Conservation (phyloP, 2,888 invertebrate genomes). For the Drosophila mulleri region DNA sequence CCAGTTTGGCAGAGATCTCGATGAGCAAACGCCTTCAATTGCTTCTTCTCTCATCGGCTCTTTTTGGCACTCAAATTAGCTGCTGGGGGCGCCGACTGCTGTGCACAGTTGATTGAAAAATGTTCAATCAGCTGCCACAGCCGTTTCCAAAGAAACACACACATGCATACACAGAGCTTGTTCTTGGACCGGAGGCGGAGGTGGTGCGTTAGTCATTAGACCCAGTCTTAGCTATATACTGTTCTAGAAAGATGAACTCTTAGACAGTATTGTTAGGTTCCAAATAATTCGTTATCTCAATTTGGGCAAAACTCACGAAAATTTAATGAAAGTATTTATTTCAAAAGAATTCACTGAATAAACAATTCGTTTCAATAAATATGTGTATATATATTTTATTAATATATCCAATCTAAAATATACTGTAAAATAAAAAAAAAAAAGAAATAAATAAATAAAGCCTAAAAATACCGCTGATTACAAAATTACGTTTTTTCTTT, state of each 20-base stretch:
- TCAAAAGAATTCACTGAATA: background rate
- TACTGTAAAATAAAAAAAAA: too few species aligned
- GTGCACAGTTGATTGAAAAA: slow-evolving; percentile 55
- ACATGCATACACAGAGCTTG: background rate
- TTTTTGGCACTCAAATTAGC: slow-evolving; percentile 40
- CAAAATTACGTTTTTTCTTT: too few species aligned
- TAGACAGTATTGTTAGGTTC: background rate
- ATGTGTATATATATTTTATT: background rate
- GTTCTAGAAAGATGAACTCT: background rate
- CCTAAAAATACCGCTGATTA: too few species aligned
- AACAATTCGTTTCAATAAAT: background rate
- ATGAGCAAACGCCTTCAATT: slow-evolving; percentile 12
- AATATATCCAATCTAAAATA: background rate
- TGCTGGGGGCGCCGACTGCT: slow-evolving; percentile 38
- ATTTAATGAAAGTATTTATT: background rate
- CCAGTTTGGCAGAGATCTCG: slow-evolving; percentile 34
- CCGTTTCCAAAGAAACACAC: background rate
- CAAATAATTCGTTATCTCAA: background rate
- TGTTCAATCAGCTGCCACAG: slow-evolving; percentile 44
- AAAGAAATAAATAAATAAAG: too few species aligned
- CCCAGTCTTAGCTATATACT: background rate
- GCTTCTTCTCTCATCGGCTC: slow-evolving; percentile 5
- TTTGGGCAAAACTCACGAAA: background rate
- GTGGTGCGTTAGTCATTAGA: background rate
- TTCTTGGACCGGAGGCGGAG: background rate